Evolutionary conservation across 2,888 invertebrate genomes (phyloP), one percentile per base, ranked within the genome.

Genomic region (Exephanes ischioxanthus): DNA sequence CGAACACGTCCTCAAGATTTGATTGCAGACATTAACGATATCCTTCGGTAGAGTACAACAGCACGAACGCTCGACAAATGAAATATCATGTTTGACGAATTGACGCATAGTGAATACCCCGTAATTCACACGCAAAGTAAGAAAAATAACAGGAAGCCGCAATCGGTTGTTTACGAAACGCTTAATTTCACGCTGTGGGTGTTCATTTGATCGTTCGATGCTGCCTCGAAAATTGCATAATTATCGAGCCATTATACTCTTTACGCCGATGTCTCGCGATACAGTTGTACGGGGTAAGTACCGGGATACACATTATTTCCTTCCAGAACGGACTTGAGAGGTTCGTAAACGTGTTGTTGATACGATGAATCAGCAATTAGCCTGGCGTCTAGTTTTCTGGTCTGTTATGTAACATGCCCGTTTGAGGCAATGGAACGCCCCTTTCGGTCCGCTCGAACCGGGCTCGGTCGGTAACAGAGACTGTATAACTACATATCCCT

Each of bases 11-110:
- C 73, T 80, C 67, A 67, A 67, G 26, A 58, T 80, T 73, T 73
- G 58, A 80, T 80, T 19, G 22, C 30, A 66, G 67, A 67, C 55
- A 80, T 80, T 73, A 80, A 73, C 80, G 73, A 80, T 80, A 58
- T 80, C 73, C 73, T 58, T n/a, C 55, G 37, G 45, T 67, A 41
- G 4, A 19, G 67, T 33, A 67, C n/a, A 66, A 41, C n/a, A 19
- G 26, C 41, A 9, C 37, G 51, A 51, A 30, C 37, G 33, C 77
- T 48, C 77, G 53, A 67, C 22, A 30, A 9, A 45, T 51, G 5
- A 66, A 66, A 76, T 22, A 33, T 26, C 14, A 30, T 30, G 63
- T 19, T 19, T 19, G 53, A 26, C 41, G n/a, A 51, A 26, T 67
- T 58, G n/a, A 53, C 33, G 5, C 26, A 4, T 16, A 45, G 45